Percentiles rank a stretch among this genome's conserved stretches.
Conservation (phyloP, 1,140 invertebrate genomes). For the Drosophila cardini region DNA sequence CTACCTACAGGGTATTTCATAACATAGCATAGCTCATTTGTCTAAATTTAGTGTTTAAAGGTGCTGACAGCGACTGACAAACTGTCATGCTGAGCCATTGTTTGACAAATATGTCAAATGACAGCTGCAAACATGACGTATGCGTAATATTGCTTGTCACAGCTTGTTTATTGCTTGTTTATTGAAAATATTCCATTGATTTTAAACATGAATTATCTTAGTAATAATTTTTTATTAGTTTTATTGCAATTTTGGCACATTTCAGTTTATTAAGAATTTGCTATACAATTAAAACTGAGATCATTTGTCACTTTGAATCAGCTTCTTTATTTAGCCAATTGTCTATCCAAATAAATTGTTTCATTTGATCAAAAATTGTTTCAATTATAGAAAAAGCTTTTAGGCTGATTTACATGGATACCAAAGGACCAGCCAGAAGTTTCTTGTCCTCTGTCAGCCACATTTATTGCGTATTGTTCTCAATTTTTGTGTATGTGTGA, state of each 20-base stretch:
- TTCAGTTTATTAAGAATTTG: too few species aligned
- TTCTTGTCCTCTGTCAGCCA: not conserved
- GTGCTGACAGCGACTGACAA: constrained; percentile 1
- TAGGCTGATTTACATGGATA: constrained; percentile 56
- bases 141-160: constrained; percentile 50
- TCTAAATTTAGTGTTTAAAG: not conserved
- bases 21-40: not conserved
- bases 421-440: not conserved
- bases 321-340: constrained; percentile 46
- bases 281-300: too few species aligned
- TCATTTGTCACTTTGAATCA: constrained; percentile 2
- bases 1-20: constrained; percentile 3
- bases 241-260: too few species aligned
- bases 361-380: constrained; percentile 50
- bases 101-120: constrained; percentile 46
- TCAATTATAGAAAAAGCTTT: constrained; percentile 59
- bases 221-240: too few species aligned
- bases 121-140: constrained; percentile 42
- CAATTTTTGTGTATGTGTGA: constrained; percentile 8
- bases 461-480: constrained; percentile 28
- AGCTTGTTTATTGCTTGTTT: not conserved
- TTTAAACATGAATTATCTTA: too few species aligned
- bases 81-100: constrained; percentile 29
- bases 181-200: too few species aligned
- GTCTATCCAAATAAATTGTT: constrained; percentile 42